These are phyloP conservation scores for Scartelaos histophorus DNA, from an alignment of 2,113 vertebrate genomes.

Conservation along the genomic window DNA sequence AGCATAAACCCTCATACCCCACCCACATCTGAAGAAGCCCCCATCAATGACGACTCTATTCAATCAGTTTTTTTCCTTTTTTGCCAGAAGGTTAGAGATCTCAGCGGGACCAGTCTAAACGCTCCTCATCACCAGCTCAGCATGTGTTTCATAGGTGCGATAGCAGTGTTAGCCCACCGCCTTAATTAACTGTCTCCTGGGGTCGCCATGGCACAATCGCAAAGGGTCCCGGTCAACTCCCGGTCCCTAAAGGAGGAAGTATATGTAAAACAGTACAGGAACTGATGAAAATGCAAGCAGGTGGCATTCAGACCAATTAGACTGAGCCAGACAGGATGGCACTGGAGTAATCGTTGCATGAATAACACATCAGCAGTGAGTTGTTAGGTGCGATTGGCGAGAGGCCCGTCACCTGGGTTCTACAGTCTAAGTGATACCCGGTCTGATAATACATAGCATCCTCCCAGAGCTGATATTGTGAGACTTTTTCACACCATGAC, in stretches of 20 bases:
- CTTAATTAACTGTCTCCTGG: constrained; percentile 56
- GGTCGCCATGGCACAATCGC: constrained; percentile 38
- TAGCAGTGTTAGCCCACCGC: constrained; percentile 20
- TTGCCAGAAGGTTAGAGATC: constrained; percentile 31
- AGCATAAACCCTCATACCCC: constrained; percentile 40
- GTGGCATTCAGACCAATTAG: constrained; percentile 56
- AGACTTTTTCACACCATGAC: constrained; percentile 31
- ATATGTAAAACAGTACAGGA: constrained; percentile 39
- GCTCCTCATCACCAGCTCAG: constrained; percentile 46
- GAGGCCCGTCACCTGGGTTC: constrained; percentile 26
- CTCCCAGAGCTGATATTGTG: constrained; percentile 26
- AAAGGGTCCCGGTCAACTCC: constrained; percentile 29
- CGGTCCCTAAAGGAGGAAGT: constrained; percentile 41
- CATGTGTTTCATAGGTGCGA: constrained; percentile 21
- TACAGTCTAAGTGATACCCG: constrained; percentile 24
- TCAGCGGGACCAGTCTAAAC: constrained; percentile 24
- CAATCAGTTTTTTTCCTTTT: constrained; percentile 29
- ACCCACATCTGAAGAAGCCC: constrained; percentile 53
- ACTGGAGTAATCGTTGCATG: constrained; percentile 12
- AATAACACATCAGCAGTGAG: constrained; percentile 34
- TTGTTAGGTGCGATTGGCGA: constrained; percentile 32
- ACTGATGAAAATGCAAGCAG: constrained; percentile 47
- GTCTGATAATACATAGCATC: constrained; percentile 23
- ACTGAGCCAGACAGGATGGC: constrained; percentile 10
- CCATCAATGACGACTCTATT: constrained; percentile 54